Percentiles rank a stretch among this genome's conserved stretches.
These are phyloP conservation scores for Thymallus thymallus DNA, from an alignment of 2,113 vertebrate species.

Conservation along the genomic window DNA sequence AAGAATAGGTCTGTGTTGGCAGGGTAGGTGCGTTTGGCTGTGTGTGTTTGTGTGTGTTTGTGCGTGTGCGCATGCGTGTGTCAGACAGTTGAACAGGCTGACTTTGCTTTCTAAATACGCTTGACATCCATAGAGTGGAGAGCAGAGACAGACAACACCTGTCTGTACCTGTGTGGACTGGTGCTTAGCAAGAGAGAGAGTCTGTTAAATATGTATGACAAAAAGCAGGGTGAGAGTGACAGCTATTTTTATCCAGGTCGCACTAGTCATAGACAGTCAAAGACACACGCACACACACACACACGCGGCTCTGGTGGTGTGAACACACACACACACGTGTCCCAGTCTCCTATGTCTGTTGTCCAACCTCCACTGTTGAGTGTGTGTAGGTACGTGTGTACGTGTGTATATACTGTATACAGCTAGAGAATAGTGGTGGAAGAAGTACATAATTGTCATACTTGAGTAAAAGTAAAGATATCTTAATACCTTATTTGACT, in stretches of 20 bases:
- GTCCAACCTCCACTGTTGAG: neutral
- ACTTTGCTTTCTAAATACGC: neutral
- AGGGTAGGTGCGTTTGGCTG: neutral
- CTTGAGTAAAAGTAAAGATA: too few relatives aligned
- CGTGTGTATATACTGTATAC: neutral
- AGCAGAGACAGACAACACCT: constrained; percentile 29
- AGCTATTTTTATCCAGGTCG: constrained; percentile 12
- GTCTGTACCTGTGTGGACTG: constrained; percentile 24
- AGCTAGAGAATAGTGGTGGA: neutral
- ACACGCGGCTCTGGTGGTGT: constrained; percentile 5
- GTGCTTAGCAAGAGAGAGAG: neutral
- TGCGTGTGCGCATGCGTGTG: neutral
- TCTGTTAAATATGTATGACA: constrained; percentile 31
- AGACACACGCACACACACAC: constrained; percentile 19
- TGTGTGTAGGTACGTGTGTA: neutral
- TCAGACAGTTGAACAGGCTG: neutral
- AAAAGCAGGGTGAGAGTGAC: neutral
- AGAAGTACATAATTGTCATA: too few relatives aligned
- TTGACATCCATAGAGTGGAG: constrained; percentile 1
- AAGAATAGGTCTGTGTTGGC: neutral
- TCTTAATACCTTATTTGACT: too few relatives aligned
- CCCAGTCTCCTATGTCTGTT: neutral
- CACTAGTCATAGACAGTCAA: neutral
- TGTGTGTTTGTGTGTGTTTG: neutral
- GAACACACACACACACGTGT: constrained; percentile 10